Conservation (phyloP, 2,888 invertebrate species). For the Apamea monoglypha region DNA sequence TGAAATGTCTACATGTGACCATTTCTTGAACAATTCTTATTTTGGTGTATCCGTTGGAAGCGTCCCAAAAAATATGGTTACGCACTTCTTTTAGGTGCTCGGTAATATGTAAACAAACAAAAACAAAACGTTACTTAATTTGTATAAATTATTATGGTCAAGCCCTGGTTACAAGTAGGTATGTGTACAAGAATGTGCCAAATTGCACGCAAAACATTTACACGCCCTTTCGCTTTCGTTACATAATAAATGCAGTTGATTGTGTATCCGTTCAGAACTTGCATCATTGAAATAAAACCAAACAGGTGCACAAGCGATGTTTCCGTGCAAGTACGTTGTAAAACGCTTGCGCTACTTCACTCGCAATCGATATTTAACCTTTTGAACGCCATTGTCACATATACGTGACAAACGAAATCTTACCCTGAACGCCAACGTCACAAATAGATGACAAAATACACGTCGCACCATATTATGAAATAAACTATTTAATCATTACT, state of each 20-base stretch:
- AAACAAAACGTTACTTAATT: constrained; percentile 22
- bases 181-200: not conserved
- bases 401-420: no score
- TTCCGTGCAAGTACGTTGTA: constrained; percentile 28
- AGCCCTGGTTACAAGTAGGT: not conserved
- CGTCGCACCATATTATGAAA: no score
- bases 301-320: constrained; percentile 32
- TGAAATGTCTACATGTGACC: constrained; percentile 17
- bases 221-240: constrained; percentile 42
- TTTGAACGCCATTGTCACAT: no score
- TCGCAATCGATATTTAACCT: constrained; percentile 56
- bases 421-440: no score
- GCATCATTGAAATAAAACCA: constrained; percentile 29
- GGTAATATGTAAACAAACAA: constrained; percentile 53
- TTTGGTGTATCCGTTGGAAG: constrained; percentile 76
- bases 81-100: constrained; percentile 56
- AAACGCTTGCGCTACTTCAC: constrained; percentile 45
- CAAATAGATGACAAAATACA: no score
- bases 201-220: constrained; percentile 19
- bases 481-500: no score
- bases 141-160: constrained; percentile 14
- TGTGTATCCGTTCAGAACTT: constrained; percentile 25
- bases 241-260: constrained; percentile 41
- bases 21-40: constrained; percentile 65
- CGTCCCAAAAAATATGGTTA: constrained; percentile 70